phyloP scores from a whole-genome alignment of 1,140 invertebrate species.

The Andricus grossulariae region DNA sequence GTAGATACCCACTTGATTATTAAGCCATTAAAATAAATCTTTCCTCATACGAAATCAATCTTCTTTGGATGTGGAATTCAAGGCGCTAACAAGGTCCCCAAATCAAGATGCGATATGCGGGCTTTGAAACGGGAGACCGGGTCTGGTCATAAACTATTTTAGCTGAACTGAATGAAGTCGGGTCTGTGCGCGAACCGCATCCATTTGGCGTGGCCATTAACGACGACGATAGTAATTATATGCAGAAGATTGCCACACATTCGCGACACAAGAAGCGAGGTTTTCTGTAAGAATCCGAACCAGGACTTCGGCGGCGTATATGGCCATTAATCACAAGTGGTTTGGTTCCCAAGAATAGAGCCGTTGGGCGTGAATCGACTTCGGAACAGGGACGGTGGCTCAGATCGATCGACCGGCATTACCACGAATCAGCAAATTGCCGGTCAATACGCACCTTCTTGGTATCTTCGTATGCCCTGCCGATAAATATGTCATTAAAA shows the following conservation, averaged over 20 bases:
- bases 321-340: slow-evolving; percentile 48
- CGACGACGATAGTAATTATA: slow-evolving; percentile 49
- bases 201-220: slow-evolving; percentile 39
- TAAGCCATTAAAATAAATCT: slow-evolving; percentile 38
- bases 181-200: slow-evolving; percentile 15
- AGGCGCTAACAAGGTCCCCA: not conserved
- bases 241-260: slow-evolving; percentile 45
- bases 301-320: slow-evolving; percentile 40
- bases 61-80: slow-evolving; percentile 29
- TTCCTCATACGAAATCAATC: slow-evolving; percentile 30
- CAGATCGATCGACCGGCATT: slow-evolving; percentile 44
- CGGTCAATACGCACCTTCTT: slow-evolving; percentile 43
- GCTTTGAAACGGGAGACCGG: slow-evolving; percentile 36
- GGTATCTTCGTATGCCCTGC: slow-evolving; percentile 40
- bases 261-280: slow-evolving; percentile 46
- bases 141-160: slow-evolving; percentile 40
- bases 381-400: slow-evolving; percentile 41
- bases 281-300: slow-evolving; percentile 46
- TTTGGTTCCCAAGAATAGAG: slow-evolving; percentile 45
- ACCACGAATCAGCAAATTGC: slow-evolving; percentile 61
- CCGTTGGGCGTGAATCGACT: slow-evolving; percentile 42
- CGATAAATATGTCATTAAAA: slow-evolving; percentile 66
- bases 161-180: slow-evolving; percentile 10
- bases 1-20: slow-evolving; percentile 16
- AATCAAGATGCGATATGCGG: slow-evolving; percentile 40